These are phyloP conservation scores for Theretra japonica DNA, from an alignment of 2,888 invertebrate genomes.

Conservation along the genomic window DNA sequence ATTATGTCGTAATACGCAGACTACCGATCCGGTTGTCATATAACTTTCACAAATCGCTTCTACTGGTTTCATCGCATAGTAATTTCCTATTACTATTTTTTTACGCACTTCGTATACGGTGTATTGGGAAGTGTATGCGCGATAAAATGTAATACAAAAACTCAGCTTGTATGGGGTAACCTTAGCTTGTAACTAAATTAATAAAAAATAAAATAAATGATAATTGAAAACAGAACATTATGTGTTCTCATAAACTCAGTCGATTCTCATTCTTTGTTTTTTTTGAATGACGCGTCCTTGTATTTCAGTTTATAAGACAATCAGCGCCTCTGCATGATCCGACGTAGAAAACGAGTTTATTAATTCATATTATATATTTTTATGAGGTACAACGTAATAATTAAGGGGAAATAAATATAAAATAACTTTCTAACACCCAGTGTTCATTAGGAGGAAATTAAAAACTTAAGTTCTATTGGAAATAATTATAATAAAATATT, in stretches of 20 bases:
- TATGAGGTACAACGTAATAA: conserved; percentile 8
- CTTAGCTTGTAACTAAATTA: no score
- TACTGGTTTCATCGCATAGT: not conserved
- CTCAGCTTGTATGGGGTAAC: no score
- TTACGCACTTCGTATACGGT: no score
- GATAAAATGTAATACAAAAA: no score
- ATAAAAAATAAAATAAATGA: no score
- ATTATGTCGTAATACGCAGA: not conserved
- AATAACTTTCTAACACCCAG: conserved; percentile 11
- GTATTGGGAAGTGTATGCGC: no score
- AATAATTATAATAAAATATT: not conserved
- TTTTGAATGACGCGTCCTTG: not conserved
- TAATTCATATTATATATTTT: conserved; percentile 8
- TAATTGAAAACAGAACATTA: no score
- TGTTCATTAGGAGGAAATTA: conserved; percentile 3
- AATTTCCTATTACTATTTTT: not conserved
- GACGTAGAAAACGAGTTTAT: not conserved
- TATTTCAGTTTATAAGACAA: not conserved
- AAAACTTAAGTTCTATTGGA: not conserved
- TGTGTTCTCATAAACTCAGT: not conserved
- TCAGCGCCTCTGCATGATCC: not conserved
- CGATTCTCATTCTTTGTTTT: no score
- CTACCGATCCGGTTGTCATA: not conserved
- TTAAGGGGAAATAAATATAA: conserved; percentile 11
- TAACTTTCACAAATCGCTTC: not conserved